A percentile compares a stretch with the other conserved stretches of the same genome.
Evolutionary conservation across 2,113 vertebrate genomes (phyloP).

Genomic region (Salminus brasiliensis): DNA sequence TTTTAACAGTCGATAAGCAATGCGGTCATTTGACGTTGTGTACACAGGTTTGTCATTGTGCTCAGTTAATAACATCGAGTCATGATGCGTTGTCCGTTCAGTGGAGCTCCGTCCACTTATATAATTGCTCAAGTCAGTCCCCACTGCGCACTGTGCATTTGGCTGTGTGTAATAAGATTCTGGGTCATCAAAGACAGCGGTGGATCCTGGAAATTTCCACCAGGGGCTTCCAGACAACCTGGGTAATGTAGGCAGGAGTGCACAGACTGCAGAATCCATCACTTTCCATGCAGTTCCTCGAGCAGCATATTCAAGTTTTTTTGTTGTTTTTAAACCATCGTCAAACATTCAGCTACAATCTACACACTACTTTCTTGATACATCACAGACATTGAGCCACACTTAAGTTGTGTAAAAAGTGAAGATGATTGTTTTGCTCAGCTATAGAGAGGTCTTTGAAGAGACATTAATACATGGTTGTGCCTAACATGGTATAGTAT

Average conservation of each 20-base stretch:
- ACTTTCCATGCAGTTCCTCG: background rate
- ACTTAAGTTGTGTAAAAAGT: conserved; percentile 1
- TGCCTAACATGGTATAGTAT: conserved; percentile 26
- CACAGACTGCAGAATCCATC: background rate
- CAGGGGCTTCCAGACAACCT: background rate
- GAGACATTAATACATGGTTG: conserved; percentile 22
- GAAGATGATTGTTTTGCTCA: conserved; percentile 27
- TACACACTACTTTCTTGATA: background rate
- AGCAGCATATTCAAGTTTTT: conserved; percentile 8
- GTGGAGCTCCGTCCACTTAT: background rate
- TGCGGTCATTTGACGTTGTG: conserved; percentile 22
- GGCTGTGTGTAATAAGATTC: conserved; percentile 30
- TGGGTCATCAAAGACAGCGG: conserved; percentile 7
- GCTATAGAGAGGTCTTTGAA: conserved; percentile 28
- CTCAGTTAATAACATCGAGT: conserved; percentile 21
- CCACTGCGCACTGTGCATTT: background rate
- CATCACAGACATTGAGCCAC: background rate
- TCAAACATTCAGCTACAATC: conserved; percentile 61
- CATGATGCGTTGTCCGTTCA: conserved; percentile 11
- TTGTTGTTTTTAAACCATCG: conserved; percentile 28
- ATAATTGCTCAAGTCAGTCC: conserved; percentile 11
- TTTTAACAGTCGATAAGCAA: conserved; percentile 32
- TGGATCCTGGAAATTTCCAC: conserved; percentile 8
- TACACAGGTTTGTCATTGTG: conserved; percentile 17
- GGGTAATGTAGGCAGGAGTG: background rate